These are phyloP conservation scores for Takifugu rubripes DNA, from an alignment of 2,797 vertebrate species.

Conservation along the genomic window DNA sequence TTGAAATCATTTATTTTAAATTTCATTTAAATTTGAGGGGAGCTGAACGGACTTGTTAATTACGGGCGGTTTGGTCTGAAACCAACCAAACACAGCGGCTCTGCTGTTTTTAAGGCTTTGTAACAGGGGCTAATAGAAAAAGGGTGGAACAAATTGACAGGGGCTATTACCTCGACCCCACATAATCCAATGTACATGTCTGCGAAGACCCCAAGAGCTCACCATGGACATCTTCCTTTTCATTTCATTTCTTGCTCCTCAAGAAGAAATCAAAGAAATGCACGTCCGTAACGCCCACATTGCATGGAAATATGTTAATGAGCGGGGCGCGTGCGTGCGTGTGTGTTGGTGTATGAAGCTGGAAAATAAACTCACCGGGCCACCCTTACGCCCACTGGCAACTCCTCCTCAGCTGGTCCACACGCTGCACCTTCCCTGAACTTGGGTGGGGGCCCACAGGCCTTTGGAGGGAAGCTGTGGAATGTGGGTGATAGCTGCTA, in stretches of 20 bases:
- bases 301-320: background rate
- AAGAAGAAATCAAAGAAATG: no score
- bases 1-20: background rate
- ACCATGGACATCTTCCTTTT: no score
- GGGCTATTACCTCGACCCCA: no score
- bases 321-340: no score
- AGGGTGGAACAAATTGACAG: no score
- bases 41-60: conserved; percentile 6
- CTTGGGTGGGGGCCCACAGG: conserved; percentile 27
- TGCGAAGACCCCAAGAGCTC: no score
- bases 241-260: no score
- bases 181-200: no score
- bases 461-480: conserved; percentile 65
- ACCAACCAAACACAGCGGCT: background rate
- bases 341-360: conserved; percentile 9
- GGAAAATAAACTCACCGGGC: conserved; percentile 15
- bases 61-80: conserved; percentile 1
- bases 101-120: background rate
- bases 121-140: no score
- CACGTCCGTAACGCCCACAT: no score
- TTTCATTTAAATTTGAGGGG: conserved; percentile 1
- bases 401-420: conserved; percentile 3
- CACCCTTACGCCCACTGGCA: background rate
- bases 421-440: conserved; percentile 39
- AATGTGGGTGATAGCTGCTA: conserved; percentile 73